phyloP scores from a whole-genome alignment of 2,888 invertebrate genomes.

The Microctonus hyperodae region DNA sequence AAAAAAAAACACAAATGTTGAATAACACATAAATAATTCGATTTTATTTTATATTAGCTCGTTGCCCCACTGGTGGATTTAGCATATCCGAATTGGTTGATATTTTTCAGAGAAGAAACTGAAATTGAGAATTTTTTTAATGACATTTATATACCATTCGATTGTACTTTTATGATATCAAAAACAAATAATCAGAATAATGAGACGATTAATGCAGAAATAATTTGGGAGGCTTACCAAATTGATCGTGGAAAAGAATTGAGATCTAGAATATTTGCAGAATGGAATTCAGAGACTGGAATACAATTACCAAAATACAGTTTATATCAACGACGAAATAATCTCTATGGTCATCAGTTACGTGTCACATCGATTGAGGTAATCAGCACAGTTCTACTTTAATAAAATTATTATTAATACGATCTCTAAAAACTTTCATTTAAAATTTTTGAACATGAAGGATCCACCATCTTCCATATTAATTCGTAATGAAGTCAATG shows the following conservation, averaged over 20 bases:
- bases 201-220: conserved; percentile 38
- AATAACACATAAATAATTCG: conserved; percentile 12
- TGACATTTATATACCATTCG: conserved; percentile 54
- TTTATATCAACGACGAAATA: conserved; percentile 54
- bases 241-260: conserved; percentile 46
- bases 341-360: conserved; percentile 53
- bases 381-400: conserved; percentile 23
- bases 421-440: no score
- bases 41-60: conserved; percentile 44
- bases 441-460: conserved; percentile 38
- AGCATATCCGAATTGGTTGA: conserved; percentile 59
- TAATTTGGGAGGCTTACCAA: conserved; percentile 54
- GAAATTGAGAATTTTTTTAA: conserved; percentile 48
- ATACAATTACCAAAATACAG: conserved; percentile 41
- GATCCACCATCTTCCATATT: conserved; percentile 57
- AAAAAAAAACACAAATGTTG: neutral
- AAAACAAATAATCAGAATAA: conserved; percentile 25
- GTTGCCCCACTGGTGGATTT: conserved; percentile 57
- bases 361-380: conserved; percentile 54
- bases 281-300: conserved; percentile 46
- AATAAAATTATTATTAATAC: neutral
- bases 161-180: conserved; percentile 52
- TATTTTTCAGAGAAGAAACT: conserved; percentile 52
- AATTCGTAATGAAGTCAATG: conserved; percentile 39
- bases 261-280: conserved; percentile 45